These are phyloP conservation scores for Lydus trimaculatus DNA, from an alignment of 2,888 invertebrate species.

Conservation along the genomic window DNA sequence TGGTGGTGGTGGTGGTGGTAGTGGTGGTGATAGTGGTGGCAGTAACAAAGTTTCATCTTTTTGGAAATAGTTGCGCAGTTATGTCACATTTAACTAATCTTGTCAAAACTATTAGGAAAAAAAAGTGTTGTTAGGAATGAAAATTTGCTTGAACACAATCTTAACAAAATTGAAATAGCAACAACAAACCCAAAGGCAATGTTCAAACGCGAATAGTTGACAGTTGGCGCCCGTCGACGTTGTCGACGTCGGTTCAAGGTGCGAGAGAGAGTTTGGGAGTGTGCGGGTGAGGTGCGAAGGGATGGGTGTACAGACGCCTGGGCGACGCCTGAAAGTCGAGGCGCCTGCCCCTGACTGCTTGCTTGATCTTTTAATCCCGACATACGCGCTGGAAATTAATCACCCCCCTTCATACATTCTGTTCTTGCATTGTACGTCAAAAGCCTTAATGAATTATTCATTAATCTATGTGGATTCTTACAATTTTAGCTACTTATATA, in stretches of 20 bases:
- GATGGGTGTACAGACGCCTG: slow-evolving; percentile 50
- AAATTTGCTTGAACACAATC: not conserved
- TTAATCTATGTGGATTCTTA: slow-evolving; percentile 57
- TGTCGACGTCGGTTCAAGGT: slow-evolving; percentile 37
- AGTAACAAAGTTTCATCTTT: slow-evolving; percentile 6
- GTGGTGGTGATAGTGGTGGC: not conserved
- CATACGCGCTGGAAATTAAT: slow-evolving; percentile 62
- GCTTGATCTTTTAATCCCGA: slow-evolving; percentile 62
- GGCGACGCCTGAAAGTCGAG: slow-evolving; percentile 60
- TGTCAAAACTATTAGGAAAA: not conserved
- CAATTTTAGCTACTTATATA: slow-evolving; percentile 53
- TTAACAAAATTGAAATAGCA: slow-evolving; percentile 37
- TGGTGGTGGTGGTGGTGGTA: not conserved
- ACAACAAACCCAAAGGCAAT: slow-evolving; percentile 18
- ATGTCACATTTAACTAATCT: slow-evolving; percentile 8
- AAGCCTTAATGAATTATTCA: slow-evolving; percentile 58
- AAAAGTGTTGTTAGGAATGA: not conserved
- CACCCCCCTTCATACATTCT: slow-evolving; percentile 49
- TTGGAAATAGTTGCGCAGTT: slow-evolving; percentile 24
- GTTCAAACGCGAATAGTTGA: slow-evolving; percentile 38
- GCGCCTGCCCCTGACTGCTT: slow-evolving; percentile 59
- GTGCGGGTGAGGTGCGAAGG: slow-evolving; percentile 43
- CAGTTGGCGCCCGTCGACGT: slow-evolving; percentile 44
- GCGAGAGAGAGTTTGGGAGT: slow-evolving; percentile 38
- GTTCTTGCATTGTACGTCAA: slow-evolving; percentile 52